A percentile compares a stretch with the other conserved stretches of the same genome.
Conservation (phyloP, 2,888 invertebrate species). For the Andricus quercusramuli region DNA sequence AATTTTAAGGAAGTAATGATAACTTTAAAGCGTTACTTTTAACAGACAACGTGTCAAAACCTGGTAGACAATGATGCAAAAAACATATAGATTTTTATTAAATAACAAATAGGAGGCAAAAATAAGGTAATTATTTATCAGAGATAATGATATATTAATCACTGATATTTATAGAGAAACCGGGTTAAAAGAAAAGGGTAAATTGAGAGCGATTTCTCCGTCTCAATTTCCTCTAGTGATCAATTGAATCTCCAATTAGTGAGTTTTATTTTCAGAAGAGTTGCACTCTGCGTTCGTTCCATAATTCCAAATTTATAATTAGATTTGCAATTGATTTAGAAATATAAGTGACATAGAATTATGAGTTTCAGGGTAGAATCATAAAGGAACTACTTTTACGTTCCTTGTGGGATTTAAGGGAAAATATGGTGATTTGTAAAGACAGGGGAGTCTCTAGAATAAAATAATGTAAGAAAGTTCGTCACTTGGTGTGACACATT, state of each 20-base stretch:
- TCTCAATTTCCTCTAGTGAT: neutral
- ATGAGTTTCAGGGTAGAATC: neutral
- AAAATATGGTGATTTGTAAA: slow-evolving; percentile 15
- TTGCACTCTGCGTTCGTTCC: neutral
- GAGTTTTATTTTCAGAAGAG: neutral
- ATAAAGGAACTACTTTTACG: neutral
- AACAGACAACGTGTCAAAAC: too few species aligned
- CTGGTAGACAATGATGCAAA: neutral
- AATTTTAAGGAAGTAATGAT: too few species aligned
- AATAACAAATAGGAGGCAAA: neutral
- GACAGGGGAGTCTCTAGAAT: slow-evolving; percentile 8
- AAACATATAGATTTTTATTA: neutral
- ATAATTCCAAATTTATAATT: neutral
- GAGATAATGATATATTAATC: neutral
- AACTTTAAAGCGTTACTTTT: too few species aligned
- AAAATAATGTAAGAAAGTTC: slow-evolving; percentile 23
- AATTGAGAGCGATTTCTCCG: neutral
- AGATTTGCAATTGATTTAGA: neutral
- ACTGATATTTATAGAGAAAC: neutral
- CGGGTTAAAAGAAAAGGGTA: neutral
- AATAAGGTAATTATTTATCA: neutral
- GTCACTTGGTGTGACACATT: slow-evolving; percentile 21
- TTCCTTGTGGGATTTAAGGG: neutral
- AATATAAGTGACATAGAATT: neutral
- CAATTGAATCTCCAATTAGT: slow-evolving; percentile 3